Evolutionary conservation across 1,140 invertebrate genomes (phyloP).

Genomic region (Oncopodura yosiiana): DNA sequence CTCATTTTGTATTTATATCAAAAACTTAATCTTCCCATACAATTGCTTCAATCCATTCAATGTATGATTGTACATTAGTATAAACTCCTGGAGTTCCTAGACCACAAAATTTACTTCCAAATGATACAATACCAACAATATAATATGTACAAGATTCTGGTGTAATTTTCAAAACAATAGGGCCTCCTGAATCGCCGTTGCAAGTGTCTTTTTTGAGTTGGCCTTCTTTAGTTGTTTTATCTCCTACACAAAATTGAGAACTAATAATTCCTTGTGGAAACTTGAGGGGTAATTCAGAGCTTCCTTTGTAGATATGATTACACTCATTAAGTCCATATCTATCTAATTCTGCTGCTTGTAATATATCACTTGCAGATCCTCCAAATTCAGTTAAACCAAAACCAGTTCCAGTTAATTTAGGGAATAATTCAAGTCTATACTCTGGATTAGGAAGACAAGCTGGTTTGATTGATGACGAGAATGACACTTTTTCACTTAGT

Average conservation of each 20-base stretch:
- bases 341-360: slow-evolving; percentile 56
- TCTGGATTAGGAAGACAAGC: slow-evolving; percentile 48
- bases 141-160: slow-evolving; percentile 4
- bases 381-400: slow-evolving; percentile 36
- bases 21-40: slow-evolving; percentile 23
- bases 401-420: slow-evolving; percentile 34
- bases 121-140: slow-evolving; percentile 26
- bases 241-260: slow-evolving; percentile 29
- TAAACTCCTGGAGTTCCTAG: slow-evolving; percentile 27
- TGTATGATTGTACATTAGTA: slow-evolving; percentile 26
- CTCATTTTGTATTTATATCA: no score
- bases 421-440: slow-evolving; percentile 21
- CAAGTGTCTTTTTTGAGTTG: slow-evolving; percentile 27
- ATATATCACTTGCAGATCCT: slow-evolving; percentile 45
- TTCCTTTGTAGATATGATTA: slow-evolving; percentile 37
- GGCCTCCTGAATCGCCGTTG: slow-evolving; percentile 27
- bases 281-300: slow-evolving; percentile 1
- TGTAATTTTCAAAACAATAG: slow-evolving; percentile 8
- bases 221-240: slow-evolving; percentile 5
- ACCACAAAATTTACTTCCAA: slow-evolving; percentile 26
- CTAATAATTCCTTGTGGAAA: not conserved
- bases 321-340: slow-evolving; percentile 49
- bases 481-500: slow-evolving; percentile 41
- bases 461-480: slow-evolving; percentile 45
- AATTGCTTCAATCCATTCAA: slow-evolving; percentile 29